These are phyloP conservation scores for Podabrus alpinus DNA, from an alignment of 2,888 invertebrate species.

Conservation along the genomic window DNA sequence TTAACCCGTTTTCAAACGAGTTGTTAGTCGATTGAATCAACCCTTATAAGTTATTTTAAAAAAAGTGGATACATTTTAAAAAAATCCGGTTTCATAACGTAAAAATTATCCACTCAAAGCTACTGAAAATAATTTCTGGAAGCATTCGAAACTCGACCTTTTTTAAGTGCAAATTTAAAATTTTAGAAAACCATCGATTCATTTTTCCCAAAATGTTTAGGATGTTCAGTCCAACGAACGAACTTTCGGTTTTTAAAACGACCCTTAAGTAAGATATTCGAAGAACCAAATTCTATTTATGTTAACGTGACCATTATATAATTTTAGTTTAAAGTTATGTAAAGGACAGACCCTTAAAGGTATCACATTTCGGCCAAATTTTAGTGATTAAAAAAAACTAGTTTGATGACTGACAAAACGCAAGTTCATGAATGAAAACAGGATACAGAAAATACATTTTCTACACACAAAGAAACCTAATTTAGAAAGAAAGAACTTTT, in stretches of 20 bases:
- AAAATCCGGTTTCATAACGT: background rate
- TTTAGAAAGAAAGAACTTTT: background rate
- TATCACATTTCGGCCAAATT: slow-evolving; percentile 30
- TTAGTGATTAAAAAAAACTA: slow-evolving; percentile 28
- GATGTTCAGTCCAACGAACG: background rate
- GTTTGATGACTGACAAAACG: slow-evolving; percentile 27
- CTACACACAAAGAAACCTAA: slow-evolving; percentile 11
- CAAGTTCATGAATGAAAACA: slow-evolving; percentile 27
- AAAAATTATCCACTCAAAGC: background rate
- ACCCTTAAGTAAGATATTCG: background rate
- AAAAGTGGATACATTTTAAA: background rate
- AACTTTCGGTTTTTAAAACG: background rate
- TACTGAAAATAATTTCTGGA: background rate
- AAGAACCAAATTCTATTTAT: background rate
- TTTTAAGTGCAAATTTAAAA: background rate
- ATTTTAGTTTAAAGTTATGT: background rate
- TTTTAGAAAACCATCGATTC: background rate
- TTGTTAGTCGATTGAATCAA: background rate
- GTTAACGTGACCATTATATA: background rate
- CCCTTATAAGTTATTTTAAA: background rate
- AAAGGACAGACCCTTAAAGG: slow-evolving; percentile 6
- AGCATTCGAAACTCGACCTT: background rate
- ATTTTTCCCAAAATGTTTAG: background rate
- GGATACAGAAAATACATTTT: slow-evolving; percentile 21
- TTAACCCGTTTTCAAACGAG: slow-evolving; percentile 29